Evolutionary conservation across 1,140 invertebrate species (phyloP).

Genomic region (Hycleus phaleratus): DNA sequence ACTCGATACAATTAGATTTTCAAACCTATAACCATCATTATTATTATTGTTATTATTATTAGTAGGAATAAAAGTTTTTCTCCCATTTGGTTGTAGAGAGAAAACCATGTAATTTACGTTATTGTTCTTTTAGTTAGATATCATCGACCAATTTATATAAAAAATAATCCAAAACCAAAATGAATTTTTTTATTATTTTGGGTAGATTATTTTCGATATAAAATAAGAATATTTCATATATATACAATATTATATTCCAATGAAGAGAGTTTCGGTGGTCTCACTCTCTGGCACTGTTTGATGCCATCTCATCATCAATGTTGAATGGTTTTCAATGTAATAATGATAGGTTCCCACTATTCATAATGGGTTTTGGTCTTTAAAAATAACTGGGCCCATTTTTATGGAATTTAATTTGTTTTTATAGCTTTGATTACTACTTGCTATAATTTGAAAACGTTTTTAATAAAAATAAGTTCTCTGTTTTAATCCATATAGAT

Average conservation of each 20-base stretch:
- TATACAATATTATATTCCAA: conserved; percentile 11
- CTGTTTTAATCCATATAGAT: too few relatives aligned
- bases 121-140: too few relatives aligned
- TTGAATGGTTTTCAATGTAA: conserved; percentile 8
- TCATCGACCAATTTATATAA: conserved; percentile 18
- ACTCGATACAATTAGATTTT: too few relatives aligned
- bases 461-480: conserved; percentile 36
- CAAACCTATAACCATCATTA: too few relatives aligned
- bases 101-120: too few relatives aligned
- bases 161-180: conserved; percentile 7
- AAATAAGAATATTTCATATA: conserved; percentile 28
- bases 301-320: conserved; percentile 21
- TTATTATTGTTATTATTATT: too few relatives aligned
- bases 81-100: too few relatives aligned
- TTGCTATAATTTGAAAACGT: conserved; percentile 40
- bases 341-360: conserved; percentile 38
- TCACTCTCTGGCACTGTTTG: conserved; percentile 8
- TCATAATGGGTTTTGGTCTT: conserved; percentile 36
- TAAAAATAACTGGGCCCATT: conserved; percentile 37
- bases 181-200: too few relatives aligned
- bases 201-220: neutral
- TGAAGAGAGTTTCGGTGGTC: conserved; percentile 11
- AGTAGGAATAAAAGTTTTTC: too few relatives aligned
- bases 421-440: conserved; percentile 42
- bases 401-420: conserved; percentile 42